A percentile compares a stretch with the other conserved stretches of the same genome.
Conservation (phyloP, 2,113 vertebrate species). For the Brachypteracias leptosomus region DNA sequence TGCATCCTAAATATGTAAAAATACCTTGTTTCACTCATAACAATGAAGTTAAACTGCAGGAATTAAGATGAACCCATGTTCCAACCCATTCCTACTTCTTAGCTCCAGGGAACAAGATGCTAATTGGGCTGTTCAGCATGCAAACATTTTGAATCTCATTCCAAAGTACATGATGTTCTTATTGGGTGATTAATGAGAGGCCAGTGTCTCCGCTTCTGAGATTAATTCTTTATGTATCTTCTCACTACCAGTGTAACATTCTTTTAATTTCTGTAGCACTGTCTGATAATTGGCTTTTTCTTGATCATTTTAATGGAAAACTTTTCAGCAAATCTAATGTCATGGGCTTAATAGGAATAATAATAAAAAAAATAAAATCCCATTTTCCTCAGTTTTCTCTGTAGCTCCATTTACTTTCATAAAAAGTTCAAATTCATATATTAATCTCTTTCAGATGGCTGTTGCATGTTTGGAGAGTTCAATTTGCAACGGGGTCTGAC, state of each 20-base stretch:
- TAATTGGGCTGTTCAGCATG: conserved; percentile 31
- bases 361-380: neutral
- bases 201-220: neutral
- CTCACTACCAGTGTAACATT: neutral
- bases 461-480: neutral
- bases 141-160: conserved; percentile 41
- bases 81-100: neutral
- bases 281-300: conserved; percentile 25
- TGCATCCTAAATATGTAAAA: neutral
- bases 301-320: conserved; percentile 47
- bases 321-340: conserved; percentile 18
- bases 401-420: neutral
- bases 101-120: conserved; percentile 18
- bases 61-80: neutral
- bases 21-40: neutral
- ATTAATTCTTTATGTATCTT: conserved; percentile 32
- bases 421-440: neutral
- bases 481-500: neutral
- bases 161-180: neutral
- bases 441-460: neutral
- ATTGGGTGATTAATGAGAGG: conserved; percentile 37
- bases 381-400: neutral
- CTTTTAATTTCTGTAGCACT: conserved; percentile 38
- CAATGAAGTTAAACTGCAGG: neutral
- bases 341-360: conserved; percentile 5